Conservation (phyloP, 2,797 vertebrate genomes). For the Xiphophorus birchmanni region DNA sequence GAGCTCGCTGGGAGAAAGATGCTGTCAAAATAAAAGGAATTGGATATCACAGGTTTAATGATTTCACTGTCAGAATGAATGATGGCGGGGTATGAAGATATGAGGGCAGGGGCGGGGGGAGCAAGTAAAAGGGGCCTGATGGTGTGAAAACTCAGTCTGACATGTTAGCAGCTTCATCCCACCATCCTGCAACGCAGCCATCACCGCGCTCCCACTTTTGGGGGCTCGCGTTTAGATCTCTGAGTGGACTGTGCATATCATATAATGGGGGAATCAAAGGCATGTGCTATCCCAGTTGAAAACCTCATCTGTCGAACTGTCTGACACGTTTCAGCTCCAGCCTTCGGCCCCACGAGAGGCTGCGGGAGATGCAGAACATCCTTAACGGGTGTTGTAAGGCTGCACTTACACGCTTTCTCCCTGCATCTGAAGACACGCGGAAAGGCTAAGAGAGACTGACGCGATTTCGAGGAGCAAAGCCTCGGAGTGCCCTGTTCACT, state of each 20-base stretch:
- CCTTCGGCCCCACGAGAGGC: slow-evolving; percentile 54
- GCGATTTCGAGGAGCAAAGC: slow-evolving; percentile 66
- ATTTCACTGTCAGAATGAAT: slow-evolving; percentile 81
- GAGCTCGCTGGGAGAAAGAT: slow-evolving; percentile 69
- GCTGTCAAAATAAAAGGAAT: slow-evolving; percentile 82
- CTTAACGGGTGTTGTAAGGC: slow-evolving; percentile 60
- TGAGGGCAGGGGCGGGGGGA: slow-evolving; percentile 40
- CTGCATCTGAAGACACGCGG: slow-evolving; percentile 57
- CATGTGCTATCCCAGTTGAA: slow-evolving; percentile 58
- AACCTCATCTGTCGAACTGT: slow-evolving; percentile 65
- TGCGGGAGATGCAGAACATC: slow-evolving; percentile 65
- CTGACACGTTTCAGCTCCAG: slow-evolving; percentile 66
- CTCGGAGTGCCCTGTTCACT: slow-evolving; percentile 62
- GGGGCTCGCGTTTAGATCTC: slow-evolving; percentile 68
- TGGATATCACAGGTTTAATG: slow-evolving; percentile 82
- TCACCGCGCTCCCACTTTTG: slow-evolving; percentile 66
- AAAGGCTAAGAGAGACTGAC: slow-evolving; percentile 65
- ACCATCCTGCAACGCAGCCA: slow-evolving; percentile 63
- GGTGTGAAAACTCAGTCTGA: slow-evolving; percentile 76
- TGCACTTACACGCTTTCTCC: slow-evolving; percentile 50
- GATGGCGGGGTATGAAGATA: slow-evolving; percentile 74
- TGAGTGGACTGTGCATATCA: slow-evolving; percentile 70
- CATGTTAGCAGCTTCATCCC: slow-evolving; percentile 72
- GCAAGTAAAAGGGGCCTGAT: slow-evolving; percentile 70
- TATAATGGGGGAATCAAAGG: slow-evolving; percentile 63